Evolutionary conservation across 2,797 vertebrate genomes (phyloP).

Genomic region (Geotrypetes seraphini): DNA sequence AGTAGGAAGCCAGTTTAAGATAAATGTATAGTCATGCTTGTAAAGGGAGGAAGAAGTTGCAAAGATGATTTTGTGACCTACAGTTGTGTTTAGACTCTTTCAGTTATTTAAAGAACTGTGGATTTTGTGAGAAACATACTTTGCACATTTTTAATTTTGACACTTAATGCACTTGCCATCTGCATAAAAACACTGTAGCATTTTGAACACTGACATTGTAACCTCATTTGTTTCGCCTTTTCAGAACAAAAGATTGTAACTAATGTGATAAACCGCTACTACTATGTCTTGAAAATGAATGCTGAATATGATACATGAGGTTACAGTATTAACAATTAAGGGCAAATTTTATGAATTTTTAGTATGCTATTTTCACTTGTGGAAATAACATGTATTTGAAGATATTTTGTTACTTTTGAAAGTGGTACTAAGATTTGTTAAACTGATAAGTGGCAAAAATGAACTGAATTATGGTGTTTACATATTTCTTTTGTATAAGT

Average conservation of each 20-base stretch:
- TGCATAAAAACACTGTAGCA: constrained; percentile 43
- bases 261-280: constrained; percentile 28
- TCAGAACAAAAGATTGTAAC: constrained; percentile 3
- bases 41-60: too few species aligned
- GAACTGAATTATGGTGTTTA: constrained; percentile 59
- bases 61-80: not conserved
- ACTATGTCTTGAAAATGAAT: constrained; percentile 26
- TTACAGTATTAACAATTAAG: too few species aligned
- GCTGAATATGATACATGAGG: too few species aligned
- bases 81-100: constrained; percentile 10
- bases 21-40: too few species aligned
- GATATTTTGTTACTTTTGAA: constrained; percentile 26
- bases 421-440: constrained; percentile 61
- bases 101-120: constrained; percentile 3
- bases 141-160: constrained; percentile 17
- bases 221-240: constrained; percentile 35
- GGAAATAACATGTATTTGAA: constrained; percentile 24
- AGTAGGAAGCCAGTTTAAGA: too few species aligned
- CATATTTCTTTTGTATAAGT: constrained; percentile 53
- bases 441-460: constrained; percentile 50
- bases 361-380: constrained; percentile 8
- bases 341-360: too few species aligned
- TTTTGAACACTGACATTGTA: constrained; percentile 26
- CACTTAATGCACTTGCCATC: constrained; percentile 42
- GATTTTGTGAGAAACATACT: not conserved